A percentile compares a stretch with the other conserved stretches of the same genome.
These are phyloP conservation scores for Graphium colonna DNA, from an alignment of 2,888 invertebrate genomes.

Conservation along the genomic window DNA sequence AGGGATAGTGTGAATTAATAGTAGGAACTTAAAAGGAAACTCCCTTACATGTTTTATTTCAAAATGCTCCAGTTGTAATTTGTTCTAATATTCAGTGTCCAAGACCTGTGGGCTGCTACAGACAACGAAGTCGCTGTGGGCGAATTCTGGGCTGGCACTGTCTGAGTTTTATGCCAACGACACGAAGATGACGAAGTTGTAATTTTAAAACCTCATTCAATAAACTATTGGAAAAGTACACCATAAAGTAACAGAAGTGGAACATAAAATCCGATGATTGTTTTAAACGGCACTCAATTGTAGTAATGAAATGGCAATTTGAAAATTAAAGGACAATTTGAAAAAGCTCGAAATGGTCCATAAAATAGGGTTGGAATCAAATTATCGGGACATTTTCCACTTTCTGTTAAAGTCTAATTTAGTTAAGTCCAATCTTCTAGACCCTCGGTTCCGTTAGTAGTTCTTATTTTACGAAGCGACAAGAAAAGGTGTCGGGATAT, in stretches of 20 bases:
- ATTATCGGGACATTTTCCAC: slow-evolving; percentile 2
- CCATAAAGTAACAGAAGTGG: neutral
- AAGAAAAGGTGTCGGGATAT: neutral
- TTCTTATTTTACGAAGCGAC: neutral
- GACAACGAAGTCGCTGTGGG: no score
- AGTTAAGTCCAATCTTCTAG: slow-evolving; percentile 2
- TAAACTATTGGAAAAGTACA: no score
- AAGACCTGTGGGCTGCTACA: no score
- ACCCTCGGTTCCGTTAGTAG: neutral
- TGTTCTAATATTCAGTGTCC: no score
- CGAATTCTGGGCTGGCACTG: no score
- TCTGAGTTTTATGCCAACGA: no score
- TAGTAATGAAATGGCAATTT: slow-evolving; percentile 1
- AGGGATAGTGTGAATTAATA: no score
- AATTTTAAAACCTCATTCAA: no score
- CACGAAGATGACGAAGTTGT: no score
- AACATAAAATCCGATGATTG: neutral
- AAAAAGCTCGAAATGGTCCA: neutral
- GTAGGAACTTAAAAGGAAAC: no score
- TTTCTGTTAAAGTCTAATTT: neutral
- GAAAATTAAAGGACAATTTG: neutral
- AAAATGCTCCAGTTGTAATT: no score
- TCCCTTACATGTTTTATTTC: no score
- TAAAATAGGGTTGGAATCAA: slow-evolving; percentile 3
- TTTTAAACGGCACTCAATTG: neutral